Evolutionary conservation across 2,113 vertebrate species (phyloP).

Genomic region (Brachypodius melanocephalos): DNA sequence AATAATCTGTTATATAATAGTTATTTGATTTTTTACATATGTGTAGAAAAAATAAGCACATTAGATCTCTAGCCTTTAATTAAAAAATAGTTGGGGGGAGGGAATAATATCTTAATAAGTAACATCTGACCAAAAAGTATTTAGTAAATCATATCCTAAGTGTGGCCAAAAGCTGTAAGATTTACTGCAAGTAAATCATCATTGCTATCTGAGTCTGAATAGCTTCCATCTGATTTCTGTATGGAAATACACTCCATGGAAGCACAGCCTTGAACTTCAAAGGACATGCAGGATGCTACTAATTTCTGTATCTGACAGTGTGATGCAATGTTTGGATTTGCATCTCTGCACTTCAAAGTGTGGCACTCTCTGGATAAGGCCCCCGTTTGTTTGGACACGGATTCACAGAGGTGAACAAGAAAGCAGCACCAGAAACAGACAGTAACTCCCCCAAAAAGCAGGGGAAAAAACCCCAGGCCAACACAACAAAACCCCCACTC

Average conservation of each 20-base stretch:
- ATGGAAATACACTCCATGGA: constrained; percentile 60
- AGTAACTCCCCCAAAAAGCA: constrained; percentile 34
- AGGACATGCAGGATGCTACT: constrained; percentile 77
- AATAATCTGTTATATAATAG: constrained; percentile 12
- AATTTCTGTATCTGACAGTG: constrained; percentile 77
- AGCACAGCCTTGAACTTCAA: constrained; percentile 77
- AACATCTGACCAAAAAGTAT: constrained; percentile 65
- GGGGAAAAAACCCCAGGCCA: neutral
- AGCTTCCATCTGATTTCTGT: constrained; percentile 80
- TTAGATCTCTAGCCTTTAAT: constrained; percentile 71
- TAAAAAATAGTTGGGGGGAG: constrained; percentile 61
- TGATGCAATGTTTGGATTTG: constrained; percentile 81
- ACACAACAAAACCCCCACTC: neutral
- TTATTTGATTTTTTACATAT: constrained; percentile 71
- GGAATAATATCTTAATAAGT: constrained; percentile 67
- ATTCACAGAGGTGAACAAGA: constrained; percentile 86
- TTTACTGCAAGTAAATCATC: constrained; percentile 71
- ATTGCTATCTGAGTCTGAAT: constrained; percentile 78
- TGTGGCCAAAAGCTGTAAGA: constrained; percentile 62
- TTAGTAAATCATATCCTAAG: constrained; percentile 49
- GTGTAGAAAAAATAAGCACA: constrained; percentile 53
- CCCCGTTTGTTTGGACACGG: constrained; percentile 83
- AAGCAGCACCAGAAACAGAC: constrained; percentile 78
- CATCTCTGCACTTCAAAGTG: constrained; percentile 85
- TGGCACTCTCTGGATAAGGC: constrained; percentile 77